Evolutionary conservation across 1,140 invertebrate species (phyloP), one percentile per base, ranked within the genome.

Genomic region (Zaprionus ghesquierei): DNA sequence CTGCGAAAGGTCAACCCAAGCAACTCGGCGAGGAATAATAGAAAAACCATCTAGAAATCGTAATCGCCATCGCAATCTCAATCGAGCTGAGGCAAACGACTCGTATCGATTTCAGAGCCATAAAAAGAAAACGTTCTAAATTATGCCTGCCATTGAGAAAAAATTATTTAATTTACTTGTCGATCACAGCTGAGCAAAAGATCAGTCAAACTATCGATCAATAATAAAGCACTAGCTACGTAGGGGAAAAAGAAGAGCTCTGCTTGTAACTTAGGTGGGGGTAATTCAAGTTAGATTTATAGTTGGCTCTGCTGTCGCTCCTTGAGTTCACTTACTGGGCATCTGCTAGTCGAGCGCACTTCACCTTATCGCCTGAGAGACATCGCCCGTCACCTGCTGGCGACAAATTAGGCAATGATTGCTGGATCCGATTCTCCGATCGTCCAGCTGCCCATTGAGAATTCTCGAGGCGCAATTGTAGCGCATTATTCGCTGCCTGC

Each of bases 71-170:
- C 35, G 35, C 6, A 41, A 15, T 41, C n/a, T n/a, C 15, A 15
- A 15, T 41, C 35, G 6, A 41, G n/a, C 35, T 3, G 35, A 41
- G 27, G 27, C 27, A 29, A 29, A 2, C 8, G 41, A 46, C 41
- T 46, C 18, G 18, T 20, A 46, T 46, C 41, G 41, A 18, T 18
- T 46, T 9, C 41, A 46, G 49, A 25, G 31, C 61, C 61, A 72
- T 65, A 71, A 65, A 72, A 68, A 73, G 63, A 51, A 73, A 69
- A 74, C 71, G 65, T 74, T 74, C 71, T 74, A 69, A 69, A 69
- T 62, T 62, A 74, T 74, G 58, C 65, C 71, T 74, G 71, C 63
- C 71, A 74, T 74, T 74, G 71, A 74, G 56, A 44, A 61, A 63
- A 69, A 69, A 72, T 74, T 74, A 69, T 69, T 69, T 62, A 74